Conservation (phyloP, 2,797 vertebrate genomes). For the Leuciscus waleckii region DNA sequence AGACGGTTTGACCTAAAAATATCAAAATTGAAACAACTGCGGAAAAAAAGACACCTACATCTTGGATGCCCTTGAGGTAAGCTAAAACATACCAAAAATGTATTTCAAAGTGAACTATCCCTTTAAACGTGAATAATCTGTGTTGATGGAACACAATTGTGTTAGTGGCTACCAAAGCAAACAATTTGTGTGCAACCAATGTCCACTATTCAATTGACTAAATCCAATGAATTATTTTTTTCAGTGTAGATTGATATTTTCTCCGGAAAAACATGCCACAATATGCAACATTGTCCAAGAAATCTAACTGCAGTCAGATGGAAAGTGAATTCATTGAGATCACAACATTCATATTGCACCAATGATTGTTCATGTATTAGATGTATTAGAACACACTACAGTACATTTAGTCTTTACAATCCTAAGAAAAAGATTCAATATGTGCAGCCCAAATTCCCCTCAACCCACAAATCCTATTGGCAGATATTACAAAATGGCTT, state of each 20-base stretch:
- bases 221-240: no score
- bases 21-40: no score
- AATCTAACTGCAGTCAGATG: neutral
- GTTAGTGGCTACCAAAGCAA: no score
- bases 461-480: neutral
- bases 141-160: no score
- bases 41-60: no score
- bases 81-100: no score
- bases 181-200: no score
- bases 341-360: neutral
- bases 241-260: neutral
- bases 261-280: neutral
- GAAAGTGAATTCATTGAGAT: neutral
- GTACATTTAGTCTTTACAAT: constrained; percentile 10
- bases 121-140: no score
- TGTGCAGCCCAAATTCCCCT: neutral
- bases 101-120: no score
- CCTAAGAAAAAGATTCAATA: constrained; percentile 1
- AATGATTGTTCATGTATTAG: neutral
- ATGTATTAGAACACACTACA: neutral
- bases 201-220: no score
- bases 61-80: no score
- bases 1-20: no score
- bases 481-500: constrained; percentile 10
- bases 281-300: neutral